Conservation (phyloP, 2,888 invertebrate species). For the Nymphalis polychloros region DNA sequence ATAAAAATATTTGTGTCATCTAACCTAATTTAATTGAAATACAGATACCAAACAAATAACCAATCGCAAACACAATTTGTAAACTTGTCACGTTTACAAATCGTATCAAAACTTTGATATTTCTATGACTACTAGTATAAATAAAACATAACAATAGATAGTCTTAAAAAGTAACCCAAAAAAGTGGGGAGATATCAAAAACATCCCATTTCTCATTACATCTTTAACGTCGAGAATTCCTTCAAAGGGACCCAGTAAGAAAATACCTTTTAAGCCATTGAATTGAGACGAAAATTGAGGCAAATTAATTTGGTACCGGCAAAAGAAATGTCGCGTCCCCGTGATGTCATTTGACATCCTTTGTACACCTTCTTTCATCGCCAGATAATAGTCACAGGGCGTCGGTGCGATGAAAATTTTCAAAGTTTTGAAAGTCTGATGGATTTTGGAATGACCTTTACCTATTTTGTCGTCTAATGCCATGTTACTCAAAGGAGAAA, state of each 20-base stretch:
- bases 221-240: constrained; percentile 7
- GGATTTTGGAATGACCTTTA: background rate
- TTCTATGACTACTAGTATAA: background rate
- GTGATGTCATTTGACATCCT: constrained; percentile 33
- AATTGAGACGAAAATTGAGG: constrained; percentile 37
- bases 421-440: background rate
- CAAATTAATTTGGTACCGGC: constrained; percentile 41
- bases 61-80: no score
- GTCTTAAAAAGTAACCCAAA: background rate
- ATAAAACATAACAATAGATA: background rate
- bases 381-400: constrained; percentile 28
- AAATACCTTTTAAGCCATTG: constrained; percentile 29
- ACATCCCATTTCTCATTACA: constrained; percentile 9
- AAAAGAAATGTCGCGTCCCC: constrained; percentile 34
- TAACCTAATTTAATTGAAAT: no score
- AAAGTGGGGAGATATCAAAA: background rate
- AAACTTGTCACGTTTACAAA: no score
- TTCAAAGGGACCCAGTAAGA: constrained; percentile 9
- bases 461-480: background rate
- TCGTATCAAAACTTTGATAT: no score
- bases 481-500: background rate
- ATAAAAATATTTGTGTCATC: no score
- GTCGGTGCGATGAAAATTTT: background rate
- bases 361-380: constrained; percentile 26
- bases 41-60: no score